Evolutionary conservation across 2,113 vertebrate genomes (phyloP).

Genomic region (Saccopteryx bilineata): DNA sequence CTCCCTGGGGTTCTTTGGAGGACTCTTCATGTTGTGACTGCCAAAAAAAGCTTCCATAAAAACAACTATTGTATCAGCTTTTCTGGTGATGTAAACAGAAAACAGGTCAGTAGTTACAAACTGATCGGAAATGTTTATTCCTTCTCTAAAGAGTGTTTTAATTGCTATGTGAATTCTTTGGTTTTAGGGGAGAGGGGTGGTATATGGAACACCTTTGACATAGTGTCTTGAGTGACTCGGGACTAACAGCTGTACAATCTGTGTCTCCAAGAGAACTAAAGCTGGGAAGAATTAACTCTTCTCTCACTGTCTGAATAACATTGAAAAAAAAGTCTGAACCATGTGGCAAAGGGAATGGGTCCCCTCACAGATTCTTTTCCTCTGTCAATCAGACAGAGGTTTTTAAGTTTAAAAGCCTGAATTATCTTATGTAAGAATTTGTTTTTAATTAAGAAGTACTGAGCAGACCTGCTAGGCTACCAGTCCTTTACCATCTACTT

Average conservation of each 20-base stretch:
- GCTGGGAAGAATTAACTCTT: background rate
- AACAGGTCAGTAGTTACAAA: slow-evolving; percentile 20
- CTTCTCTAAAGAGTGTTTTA: background rate
- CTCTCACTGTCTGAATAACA: background rate
- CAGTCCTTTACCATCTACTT: background rate
- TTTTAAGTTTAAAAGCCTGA: slow-evolving; percentile 42
- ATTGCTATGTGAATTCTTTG: background rate
- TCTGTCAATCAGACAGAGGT: background rate
- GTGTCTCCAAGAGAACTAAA: slow-evolving; percentile 28
- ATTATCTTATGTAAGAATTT: slow-evolving; percentile 38
- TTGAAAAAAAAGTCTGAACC: slow-evolving; percentile 11
- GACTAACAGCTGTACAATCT: background rate
- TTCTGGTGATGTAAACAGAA: slow-evolving; percentile 51
- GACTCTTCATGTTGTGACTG: slow-evolving; percentile 46
- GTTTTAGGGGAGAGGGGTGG: background rate
- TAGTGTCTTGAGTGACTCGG: background rate
- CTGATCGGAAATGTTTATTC: slow-evolving; percentile 48
- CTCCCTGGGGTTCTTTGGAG: slow-evolving; percentile 1
- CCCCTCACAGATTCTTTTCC: slow-evolving; percentile 15
- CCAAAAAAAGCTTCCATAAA: background rate
- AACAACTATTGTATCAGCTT: slow-evolving; percentile 46
- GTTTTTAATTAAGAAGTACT: slow-evolving; percentile 72
- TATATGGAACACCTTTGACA: slow-evolving; percentile 42
- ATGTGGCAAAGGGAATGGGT: background rate
- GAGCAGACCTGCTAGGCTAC: background rate